Conservation (phyloP, 2,888 invertebrate genomes). For the Sesia apiformis region DNA sequence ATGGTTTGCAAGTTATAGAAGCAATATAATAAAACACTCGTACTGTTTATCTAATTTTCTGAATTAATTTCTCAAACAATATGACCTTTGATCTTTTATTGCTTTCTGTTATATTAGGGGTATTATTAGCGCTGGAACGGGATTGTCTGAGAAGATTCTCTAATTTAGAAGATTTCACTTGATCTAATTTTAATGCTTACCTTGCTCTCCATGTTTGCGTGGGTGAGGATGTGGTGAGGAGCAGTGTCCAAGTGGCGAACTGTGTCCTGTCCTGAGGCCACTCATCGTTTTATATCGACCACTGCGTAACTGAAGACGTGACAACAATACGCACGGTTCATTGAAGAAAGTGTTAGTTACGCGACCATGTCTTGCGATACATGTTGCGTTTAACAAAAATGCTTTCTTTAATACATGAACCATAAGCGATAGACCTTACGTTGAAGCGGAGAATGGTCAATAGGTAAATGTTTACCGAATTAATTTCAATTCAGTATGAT, state of each 20-base stretch:
- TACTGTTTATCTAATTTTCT: too few species aligned
- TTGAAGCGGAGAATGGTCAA: too few species aligned
- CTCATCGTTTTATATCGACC: slow-evolving; percentile 55
- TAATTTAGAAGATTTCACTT: too few species aligned
- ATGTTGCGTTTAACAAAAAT: slow-evolving; percentile 28
- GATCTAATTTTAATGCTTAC: slow-evolving; percentile 24
- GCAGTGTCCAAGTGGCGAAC: slow-evolving; percentile 53
- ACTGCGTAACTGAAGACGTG: slow-evolving; percentile 62
- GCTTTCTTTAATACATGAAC: neutral
- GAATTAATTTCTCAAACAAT: too few species aligned
- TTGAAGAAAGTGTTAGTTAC: slow-evolving; percentile 66
- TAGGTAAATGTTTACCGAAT: too few species aligned
- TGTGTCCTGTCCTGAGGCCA: slow-evolving; percentile 36
- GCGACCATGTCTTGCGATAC: slow-evolving; percentile 42
- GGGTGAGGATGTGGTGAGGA: slow-evolving; percentile 38
- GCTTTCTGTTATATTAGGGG: too few species aligned
- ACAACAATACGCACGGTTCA: slow-evolving; percentile 54
- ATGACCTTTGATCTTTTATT: too few species aligned
- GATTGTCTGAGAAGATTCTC: too few species aligned
- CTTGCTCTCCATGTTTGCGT: slow-evolving; percentile 62
- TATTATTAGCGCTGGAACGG: too few species aligned
- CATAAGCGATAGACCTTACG: neutral
- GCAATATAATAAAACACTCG: too few species aligned
- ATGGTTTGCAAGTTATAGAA: too few species aligned
- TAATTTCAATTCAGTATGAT: too few species aligned